A percentile compares a stretch with the other conserved stretches of the same genome.
phyloP scores from a whole-genome alignment of 2,113 vertebrate genomes.

The Etia nguti region DNA sequence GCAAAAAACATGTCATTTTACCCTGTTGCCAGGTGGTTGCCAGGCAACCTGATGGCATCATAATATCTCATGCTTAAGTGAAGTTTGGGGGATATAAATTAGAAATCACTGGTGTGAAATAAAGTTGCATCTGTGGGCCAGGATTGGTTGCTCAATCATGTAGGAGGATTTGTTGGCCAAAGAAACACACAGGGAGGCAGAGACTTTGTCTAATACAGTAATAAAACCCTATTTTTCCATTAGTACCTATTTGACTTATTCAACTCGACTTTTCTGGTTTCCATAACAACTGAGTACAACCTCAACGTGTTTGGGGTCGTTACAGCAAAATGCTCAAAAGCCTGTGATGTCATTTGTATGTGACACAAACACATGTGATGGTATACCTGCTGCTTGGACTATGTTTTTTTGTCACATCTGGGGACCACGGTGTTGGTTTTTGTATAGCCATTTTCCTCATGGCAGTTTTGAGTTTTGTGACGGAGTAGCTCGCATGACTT shows the following conservation, averaged over 20 bases:
- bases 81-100: background rate
- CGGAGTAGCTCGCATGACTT: background rate
- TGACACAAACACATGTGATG: background rate
- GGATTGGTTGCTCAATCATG: background rate
- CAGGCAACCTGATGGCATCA: background rate
- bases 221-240: background rate
- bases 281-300: background rate
- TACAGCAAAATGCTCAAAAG: background rate
- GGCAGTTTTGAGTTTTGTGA: background rate
- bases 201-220: background rate
- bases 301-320: background rate
- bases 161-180: background rate
- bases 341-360: background rate
- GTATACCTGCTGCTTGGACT: background rate
- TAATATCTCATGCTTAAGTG: background rate
- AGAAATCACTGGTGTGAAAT: background rate
- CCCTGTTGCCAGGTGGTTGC: background rate
- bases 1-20: background rate
- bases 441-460: background rate
- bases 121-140: background rate
- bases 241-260: background rate
- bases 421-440: no score
- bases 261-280: background rate
- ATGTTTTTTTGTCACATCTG: background rate
- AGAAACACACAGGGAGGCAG: background rate